A percentile compares a stretch with the other conserved stretches of the same genome.
Evolutionary conservation across 2,888 invertebrate genomes (phyloP).

Genomic region (Hydrotaea cyrtoneurina): DNA sequence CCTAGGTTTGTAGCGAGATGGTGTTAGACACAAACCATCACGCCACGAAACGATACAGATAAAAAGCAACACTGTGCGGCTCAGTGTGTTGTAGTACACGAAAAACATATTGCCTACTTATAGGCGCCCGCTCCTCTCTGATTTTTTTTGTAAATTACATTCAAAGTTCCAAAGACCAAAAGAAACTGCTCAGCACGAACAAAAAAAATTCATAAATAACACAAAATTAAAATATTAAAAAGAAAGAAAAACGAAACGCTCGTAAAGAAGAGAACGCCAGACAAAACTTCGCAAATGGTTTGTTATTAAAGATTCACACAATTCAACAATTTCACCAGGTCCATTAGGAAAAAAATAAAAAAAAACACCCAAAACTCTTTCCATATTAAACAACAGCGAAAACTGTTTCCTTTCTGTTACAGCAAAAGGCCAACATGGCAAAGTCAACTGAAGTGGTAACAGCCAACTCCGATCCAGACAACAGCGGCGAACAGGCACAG

Average conservation of each 20-base stretch:
- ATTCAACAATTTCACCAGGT: constrained; percentile 45
- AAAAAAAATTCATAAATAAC: constrained; percentile 7
- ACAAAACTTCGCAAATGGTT: constrained; percentile 31
- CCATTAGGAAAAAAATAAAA: no score
- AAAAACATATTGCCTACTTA: constrained; percentile 7
- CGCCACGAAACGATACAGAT: no score
- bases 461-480: background rate
- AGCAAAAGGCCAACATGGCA: constrained; percentile 5
- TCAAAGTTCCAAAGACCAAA: background rate
- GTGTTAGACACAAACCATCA: no score
- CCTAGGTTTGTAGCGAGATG: no score
- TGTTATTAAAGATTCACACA: constrained; percentile 59
- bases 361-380: constrained; percentile 25
- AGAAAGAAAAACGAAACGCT: constrained; percentile 7
- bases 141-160: background rate
- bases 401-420: constrained; percentile 20
- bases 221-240: constrained; percentile 14
- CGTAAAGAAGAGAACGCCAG: background rate
- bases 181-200: background rate
- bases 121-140: background rate
- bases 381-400: constrained; percentile 2
- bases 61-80: background rate
- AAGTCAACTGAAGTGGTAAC: background rate
- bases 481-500: background rate
- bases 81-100: background rate